phyloP scores from a whole-genome alignment of 2,113 vertebrate species.

The Vidua chalybeata region DNA sequence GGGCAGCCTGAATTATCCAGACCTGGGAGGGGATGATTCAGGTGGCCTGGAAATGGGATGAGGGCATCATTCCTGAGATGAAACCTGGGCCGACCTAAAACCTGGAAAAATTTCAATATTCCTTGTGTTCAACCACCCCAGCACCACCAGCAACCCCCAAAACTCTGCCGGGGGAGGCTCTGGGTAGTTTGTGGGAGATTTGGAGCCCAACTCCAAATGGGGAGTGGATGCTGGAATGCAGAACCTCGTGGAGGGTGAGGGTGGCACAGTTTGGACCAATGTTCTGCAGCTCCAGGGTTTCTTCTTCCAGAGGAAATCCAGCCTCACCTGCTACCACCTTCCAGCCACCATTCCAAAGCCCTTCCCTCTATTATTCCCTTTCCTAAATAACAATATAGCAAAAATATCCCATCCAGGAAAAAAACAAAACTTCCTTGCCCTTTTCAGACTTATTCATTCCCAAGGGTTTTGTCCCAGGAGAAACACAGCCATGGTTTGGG shows the following conservation, averaged over 20 bases:
- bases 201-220: background rate
- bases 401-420: background rate
- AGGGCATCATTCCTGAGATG: background rate
- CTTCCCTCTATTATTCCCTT: background rate
- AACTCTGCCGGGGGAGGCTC: background rate
- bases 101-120: background rate
- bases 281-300: background rate
- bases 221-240: background rate
- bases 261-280: background rate
- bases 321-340: background rate
- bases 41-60: background rate
- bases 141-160: background rate
- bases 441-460: background rate
- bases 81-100: background rate
- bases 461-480: slow-evolving; percentile 32
- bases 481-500: slow-evolving; percentile 47
- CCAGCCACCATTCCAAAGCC: background rate
- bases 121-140: background rate
- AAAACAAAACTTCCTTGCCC: background rate
- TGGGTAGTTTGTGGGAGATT: background rate
- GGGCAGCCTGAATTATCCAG: background rate
- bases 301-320: background rate
- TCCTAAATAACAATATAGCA: background rate
- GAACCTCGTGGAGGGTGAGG: background rate
- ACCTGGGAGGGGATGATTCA: background rate